A percentile compares a stretch with the other conserved stretches of the same genome.
Evolutionary conservation across 2,113 vertebrate species (phyloP).

Genomic region (Bungarus multicinctus): DNA sequence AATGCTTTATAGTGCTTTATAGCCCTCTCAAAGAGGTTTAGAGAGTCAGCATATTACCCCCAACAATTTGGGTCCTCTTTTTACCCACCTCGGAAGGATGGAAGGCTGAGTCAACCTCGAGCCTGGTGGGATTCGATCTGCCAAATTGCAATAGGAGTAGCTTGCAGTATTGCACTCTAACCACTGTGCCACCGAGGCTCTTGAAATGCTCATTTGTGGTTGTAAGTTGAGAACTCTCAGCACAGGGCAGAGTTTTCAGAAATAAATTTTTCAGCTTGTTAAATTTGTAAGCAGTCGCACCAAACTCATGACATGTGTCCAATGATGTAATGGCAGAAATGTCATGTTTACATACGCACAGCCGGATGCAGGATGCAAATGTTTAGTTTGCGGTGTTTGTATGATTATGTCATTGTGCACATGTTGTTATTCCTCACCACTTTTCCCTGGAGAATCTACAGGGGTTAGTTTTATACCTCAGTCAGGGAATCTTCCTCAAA

Average conservation of each 20-base stretch:
- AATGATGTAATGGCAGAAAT: background rate
- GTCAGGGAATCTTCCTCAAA: background rate
- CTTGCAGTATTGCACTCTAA: too few relatives aligned
- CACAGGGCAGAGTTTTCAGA: background rate
- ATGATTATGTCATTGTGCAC: background rate
- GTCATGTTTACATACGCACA: background rate
- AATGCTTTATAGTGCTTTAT: too few relatives aligned
- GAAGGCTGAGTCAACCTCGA: too few relatives aligned
- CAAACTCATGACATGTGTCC: background rate
- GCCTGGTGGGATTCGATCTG: too few relatives aligned
- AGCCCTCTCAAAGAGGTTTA: too few relatives aligned
- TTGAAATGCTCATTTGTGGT: background rate
- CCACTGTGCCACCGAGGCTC: too few relatives aligned
- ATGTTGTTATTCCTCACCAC: background rate
- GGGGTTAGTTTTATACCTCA: background rate
- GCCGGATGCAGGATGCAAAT: background rate
- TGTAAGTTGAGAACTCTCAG: background rate
- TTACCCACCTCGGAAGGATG: too few relatives aligned
- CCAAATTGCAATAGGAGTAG: too few relatives aligned
- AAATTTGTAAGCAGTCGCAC: background rate
- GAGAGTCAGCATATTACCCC: too few relatives aligned
- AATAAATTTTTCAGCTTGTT: background rate
- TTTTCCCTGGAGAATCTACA: background rate
- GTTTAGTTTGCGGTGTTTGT: background rate
- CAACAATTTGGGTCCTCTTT: too few relatives aligned